phyloP scores from a whole-genome alignment of 2,888 invertebrate species.

The Ormyrus pomaceus region DNA sequence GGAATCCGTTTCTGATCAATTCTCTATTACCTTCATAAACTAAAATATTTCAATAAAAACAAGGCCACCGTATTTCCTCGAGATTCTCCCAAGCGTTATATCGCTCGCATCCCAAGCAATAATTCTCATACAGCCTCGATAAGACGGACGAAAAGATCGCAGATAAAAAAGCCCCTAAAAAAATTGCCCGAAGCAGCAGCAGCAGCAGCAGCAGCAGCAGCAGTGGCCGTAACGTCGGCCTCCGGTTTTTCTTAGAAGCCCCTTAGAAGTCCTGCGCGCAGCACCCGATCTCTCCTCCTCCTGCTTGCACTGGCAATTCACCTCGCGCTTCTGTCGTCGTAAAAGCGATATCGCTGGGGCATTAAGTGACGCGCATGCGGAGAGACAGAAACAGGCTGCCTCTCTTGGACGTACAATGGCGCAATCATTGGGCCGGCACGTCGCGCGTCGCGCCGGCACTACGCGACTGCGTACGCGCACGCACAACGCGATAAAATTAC shows the following conservation, averaged over 20 bases:
- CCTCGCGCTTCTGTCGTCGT: conserved; percentile 49
- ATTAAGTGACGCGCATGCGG: conserved; percentile 51
- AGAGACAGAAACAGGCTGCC: not conserved
- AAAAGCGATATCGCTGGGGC: conserved; percentile 58
- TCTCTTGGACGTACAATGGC: conserved; percentile 40
- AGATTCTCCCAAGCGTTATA: no score
- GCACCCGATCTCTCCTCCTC: not conserved
- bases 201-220: not conserved
- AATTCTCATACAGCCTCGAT: no score
- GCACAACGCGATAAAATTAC: conserved; percentile 65
- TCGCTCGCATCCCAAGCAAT: no score
- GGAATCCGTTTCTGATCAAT: no score
- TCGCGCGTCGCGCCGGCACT: conserved; percentile 28
- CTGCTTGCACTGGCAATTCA: conserved; percentile 15
- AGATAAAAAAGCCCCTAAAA: no score
- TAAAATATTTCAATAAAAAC: no score
- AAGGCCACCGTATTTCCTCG: no score
- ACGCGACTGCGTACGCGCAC: not conserved
- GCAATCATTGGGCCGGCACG: conserved; percentile 58
- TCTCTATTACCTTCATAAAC: no score
- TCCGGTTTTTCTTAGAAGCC: not conserved
- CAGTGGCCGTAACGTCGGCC: not conserved
- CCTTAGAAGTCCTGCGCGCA: not conserved
- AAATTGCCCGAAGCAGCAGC: no score
- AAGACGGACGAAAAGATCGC: no score